These are phyloP conservation scores for Antheraea mylitta DNA, from an alignment of 1,140 invertebrate genomes.

Conservation along the genomic window DNA sequence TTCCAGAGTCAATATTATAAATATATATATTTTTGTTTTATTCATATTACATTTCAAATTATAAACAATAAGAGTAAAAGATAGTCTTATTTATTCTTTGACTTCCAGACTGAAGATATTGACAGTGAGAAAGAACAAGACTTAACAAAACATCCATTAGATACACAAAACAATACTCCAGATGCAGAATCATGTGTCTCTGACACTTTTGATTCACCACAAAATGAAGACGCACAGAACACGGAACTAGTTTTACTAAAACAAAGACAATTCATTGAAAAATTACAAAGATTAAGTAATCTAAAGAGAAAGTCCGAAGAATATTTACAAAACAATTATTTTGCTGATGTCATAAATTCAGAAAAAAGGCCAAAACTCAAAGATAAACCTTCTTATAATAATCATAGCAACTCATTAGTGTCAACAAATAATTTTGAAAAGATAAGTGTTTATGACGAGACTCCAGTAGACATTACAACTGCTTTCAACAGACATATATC, in stretches of 20 bases:
- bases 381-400: conserved; percentile 55
- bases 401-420: conserved; percentile 50
- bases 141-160: conserved; percentile 45
- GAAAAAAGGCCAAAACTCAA: conserved; percentile 69
- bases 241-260: conserved; percentile 57
- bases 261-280: conserved; percentile 68
- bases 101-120: conserved; percentile 71
- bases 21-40: no score
- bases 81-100: conserved; percentile 4
- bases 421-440: conserved; percentile 56
- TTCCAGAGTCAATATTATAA: no score
- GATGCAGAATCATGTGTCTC: conserved; percentile 53
- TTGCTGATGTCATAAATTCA: conserved; percentile 48
- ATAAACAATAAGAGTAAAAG: no score
- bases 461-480: conserved; percentile 57
- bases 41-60: background rate
- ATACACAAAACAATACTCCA: conserved; percentile 46
- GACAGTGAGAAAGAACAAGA: conserved; percentile 56
- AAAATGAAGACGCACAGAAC: conserved; percentile 53
- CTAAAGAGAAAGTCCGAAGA: conserved; percentile 76
- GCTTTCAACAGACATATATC: conserved; percentile 48
- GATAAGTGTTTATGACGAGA: conserved; percentile 64
- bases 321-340: conserved; percentile 67
- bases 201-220: conserved; percentile 44
- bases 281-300: conserved; percentile 66